These are phyloP conservation scores for Myrmecobius fasciatus DNA, from an alignment of 2,113 vertebrate genomes.

Conservation along the genomic window DNA sequence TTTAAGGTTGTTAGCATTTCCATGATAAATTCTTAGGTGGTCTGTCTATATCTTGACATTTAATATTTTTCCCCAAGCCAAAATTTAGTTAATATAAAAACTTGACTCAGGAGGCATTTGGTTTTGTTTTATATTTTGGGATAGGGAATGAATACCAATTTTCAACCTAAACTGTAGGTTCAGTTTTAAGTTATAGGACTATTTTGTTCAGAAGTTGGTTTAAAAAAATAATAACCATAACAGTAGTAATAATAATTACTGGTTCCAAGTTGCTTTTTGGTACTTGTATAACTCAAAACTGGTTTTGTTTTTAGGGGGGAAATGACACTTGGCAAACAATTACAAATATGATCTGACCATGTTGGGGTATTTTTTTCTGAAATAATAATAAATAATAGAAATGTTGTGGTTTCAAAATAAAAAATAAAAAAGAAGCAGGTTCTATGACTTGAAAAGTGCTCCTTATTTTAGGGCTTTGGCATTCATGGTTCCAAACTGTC, in stretches of 20 bases:
- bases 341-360: slow-evolving; percentile 78
- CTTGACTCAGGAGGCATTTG: slow-evolving; percentile 68
- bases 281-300: slow-evolving; percentile 81
- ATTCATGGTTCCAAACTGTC: neutral
- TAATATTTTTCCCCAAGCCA: slow-evolving; percentile 63
- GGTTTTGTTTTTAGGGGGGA: slow-evolving; percentile 76
- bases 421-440: too few species aligned
- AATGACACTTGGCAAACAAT: slow-evolving; percentile 76
- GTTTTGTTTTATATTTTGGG: neutral
- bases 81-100: slow-evolving; percentile 65
- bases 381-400: slow-evolving; percentile 82
- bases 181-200: slow-evolving; percentile 75
- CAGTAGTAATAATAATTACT: neutral
- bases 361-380: slow-evolving; percentile 81
- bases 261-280: slow-evolving; percentile 76
- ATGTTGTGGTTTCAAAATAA: slow-evolving; percentile 79
- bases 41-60: slow-evolving; percentile 74
- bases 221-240: slow-evolving; percentile 33
- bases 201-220: slow-evolving; percentile 73
- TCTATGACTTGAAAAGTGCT: neutral
- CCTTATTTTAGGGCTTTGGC: neutral
- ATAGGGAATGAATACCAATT: slow-evolving; percentile 51
- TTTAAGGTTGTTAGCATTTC: slow-evolving; percentile 77
- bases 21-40: slow-evolving; percentile 74
- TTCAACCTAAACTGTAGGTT: slow-evolving; percentile 72